Conservation (phyloP, 1,140 invertebrate species). For the Hydropsyche tenuis region DNA sequence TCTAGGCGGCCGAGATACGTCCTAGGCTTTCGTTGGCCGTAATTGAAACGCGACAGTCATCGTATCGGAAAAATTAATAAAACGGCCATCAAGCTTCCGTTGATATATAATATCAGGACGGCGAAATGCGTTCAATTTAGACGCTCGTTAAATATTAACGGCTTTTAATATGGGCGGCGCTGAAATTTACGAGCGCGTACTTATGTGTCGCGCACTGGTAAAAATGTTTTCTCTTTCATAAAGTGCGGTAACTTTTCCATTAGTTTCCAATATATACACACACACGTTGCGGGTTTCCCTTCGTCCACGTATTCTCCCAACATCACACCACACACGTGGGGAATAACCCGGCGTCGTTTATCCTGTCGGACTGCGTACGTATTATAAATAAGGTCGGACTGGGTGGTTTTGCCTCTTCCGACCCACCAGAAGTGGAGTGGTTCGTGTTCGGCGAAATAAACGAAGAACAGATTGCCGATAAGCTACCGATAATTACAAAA, state of each 20-base stretch:
- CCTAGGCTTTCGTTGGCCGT: not conserved
- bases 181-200: not conserved
- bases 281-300: too few species aligned
- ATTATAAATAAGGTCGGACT: too few species aligned
- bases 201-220: not conserved
- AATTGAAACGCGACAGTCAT: not conserved
- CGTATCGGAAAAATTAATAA: not conserved
- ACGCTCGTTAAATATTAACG: slow-evolving; percentile 4
- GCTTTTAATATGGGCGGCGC: slow-evolving; percentile 2
- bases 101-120: not conserved
- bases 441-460: slow-evolving; percentile 15
- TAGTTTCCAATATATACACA: slow-evolving; percentile 3
- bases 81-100: too few species aligned
- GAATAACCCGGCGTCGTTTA: too few species aligned
- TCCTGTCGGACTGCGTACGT: too few species aligned
- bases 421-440: not conserved
- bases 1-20: not conserved
- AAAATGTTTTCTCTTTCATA: slow-evolving; percentile 21
- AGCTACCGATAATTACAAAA: slow-evolving; percentile 29
- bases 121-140: not conserved
- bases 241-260: slow-evolving; percentile 25
- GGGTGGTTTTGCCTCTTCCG: too few species aligned
- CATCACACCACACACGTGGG: too few species aligned
- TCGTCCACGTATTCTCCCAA: too few species aligned
- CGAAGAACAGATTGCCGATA: slow-evolving; percentile 27